Evolutionary conservation across 2,888 invertebrate genomes (phyloP), one percentile per base, ranked within the genome.

Genomic region (Bombyx huttoni): DNA sequence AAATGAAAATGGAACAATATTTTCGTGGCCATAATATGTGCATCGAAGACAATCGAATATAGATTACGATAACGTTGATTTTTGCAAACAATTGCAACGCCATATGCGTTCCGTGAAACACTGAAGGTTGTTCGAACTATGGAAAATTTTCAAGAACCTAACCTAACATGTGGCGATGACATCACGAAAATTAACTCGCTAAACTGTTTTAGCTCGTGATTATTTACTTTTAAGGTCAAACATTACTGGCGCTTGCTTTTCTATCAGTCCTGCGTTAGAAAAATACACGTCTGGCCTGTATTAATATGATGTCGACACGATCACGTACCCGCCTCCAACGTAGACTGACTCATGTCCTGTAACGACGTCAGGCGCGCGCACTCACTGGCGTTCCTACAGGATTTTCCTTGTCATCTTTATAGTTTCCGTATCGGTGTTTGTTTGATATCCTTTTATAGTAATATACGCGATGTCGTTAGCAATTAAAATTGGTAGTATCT

Each of bases 381-480:
- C 55, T 56, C 52, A 51, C 48, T 51, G 53, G 34, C 54, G 53
- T 51, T 59, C 61, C 60, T 63, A 54, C 57, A 71, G 67, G 66
- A 65, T 72, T 74, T 74, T 75, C 75, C 74, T 75, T 57, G 61
- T 67, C 52, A 46, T 59, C 60, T 69, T 70, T 72, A 73, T 69
- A 61, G 53, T 66, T 71, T 73, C 72, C 73, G 68, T 58, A 63
- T 74, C 67, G 52, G 54, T 58, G 51, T 3, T 24, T 8, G n/a
- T 47, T 12, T 47, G 47, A 47, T 47, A 7, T 8, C 8, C 13
- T 13, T 47, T 47, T 47, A 24, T 24, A 24, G 24, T 24, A 24
- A 3, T 24, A 24, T 3, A 24, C 24, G 24, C 24, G 24, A 24
- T 24, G 24, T 5, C 24, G 24, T 24, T 2, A 24, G 24, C 24